Conservation (phyloP, 2,113 vertebrate genomes). For the Dicerorhinus sumatrensis region DNA sequence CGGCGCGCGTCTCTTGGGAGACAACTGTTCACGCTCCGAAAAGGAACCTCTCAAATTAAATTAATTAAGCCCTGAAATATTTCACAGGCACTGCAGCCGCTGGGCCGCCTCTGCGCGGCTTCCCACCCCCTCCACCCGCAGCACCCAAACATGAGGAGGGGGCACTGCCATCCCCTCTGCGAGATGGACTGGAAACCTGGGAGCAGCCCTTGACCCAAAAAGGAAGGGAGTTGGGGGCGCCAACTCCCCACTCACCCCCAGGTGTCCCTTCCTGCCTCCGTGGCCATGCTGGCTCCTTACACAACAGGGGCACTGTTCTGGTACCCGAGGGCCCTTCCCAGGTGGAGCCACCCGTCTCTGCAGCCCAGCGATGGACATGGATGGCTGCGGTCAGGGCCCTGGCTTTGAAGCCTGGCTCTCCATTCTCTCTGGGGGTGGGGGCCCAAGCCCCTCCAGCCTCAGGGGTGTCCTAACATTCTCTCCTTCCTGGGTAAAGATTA, state of each 20-base stretch:
- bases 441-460: neutral
- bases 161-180: fast-evolving
- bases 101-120: neutral
- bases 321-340: neutral
- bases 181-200: neutral
- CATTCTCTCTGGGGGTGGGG: neutral
- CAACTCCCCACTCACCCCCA: neutral
- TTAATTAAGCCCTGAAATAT: conserved; percentile 58
- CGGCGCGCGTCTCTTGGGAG: conserved; percentile 15
- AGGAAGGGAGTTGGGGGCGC: fast-evolving
- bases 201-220: neutral
- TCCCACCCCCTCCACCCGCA: neutral
- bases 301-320: fast-evolving
- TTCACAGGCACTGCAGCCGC: conserved; percentile 7
- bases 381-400: fast-evolving
- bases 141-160: neutral
- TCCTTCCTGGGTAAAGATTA: neutral
- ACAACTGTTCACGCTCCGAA: conserved; percentile 58
- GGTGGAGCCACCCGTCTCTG: fast-evolving
- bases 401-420: neutral
- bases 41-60: conserved; percentile 74
- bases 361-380: fast-evolving
- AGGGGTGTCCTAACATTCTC: neutral
- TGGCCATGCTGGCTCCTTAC: neutral
- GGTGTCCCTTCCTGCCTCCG: neutral